These are phyloP conservation scores for Bubo blakistoni DNA, from an alignment of 2,113 vertebrate species.

Conservation along the genomic window DNA sequence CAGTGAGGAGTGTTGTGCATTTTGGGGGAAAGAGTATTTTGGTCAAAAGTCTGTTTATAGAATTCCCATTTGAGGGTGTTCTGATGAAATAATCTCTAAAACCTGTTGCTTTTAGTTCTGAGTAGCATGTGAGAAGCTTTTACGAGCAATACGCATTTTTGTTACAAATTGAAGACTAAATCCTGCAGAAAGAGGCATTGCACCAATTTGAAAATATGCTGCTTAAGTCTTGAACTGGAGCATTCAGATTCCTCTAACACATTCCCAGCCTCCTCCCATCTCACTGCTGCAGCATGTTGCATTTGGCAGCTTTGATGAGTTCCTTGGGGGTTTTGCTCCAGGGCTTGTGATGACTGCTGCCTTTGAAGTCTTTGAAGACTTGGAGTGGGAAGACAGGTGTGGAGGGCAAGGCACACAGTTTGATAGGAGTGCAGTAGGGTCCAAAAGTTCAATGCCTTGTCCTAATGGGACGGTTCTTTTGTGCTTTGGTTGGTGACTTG, in stretches of 20 bases:
- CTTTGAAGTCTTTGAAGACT: not conserved
- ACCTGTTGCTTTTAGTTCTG: not conserved
- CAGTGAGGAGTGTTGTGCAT: not conserved
- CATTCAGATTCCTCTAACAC: not conserved
- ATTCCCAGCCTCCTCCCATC: not conserved
- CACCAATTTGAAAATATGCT: not conserved
- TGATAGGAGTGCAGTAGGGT: not conserved
- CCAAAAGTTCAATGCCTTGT: not conserved
- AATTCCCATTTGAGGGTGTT: not conserved
- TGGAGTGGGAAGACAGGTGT: not conserved
- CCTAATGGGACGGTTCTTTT: not conserved
- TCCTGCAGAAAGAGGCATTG: not conserved
- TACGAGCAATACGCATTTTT: not conserved
- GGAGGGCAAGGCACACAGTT: not conserved
- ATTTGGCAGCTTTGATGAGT: not conserved
- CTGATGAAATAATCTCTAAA: not conserved
- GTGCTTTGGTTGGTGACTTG: not conserved
- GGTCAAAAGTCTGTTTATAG: not conserved
- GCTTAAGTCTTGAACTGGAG: not conserved
- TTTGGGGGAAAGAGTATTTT: not conserved
- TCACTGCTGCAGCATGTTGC: not conserved
- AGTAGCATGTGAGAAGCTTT: not conserved
- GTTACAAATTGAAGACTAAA: not conserved
- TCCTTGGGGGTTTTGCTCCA: not conserved
- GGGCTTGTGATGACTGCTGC: not conserved